Evolutionary conservation across 2,797 vertebrate genomes (phyloP), one percentile per base, ranked within the genome.

Genomic region (Calcarius lapponicus): DNA sequence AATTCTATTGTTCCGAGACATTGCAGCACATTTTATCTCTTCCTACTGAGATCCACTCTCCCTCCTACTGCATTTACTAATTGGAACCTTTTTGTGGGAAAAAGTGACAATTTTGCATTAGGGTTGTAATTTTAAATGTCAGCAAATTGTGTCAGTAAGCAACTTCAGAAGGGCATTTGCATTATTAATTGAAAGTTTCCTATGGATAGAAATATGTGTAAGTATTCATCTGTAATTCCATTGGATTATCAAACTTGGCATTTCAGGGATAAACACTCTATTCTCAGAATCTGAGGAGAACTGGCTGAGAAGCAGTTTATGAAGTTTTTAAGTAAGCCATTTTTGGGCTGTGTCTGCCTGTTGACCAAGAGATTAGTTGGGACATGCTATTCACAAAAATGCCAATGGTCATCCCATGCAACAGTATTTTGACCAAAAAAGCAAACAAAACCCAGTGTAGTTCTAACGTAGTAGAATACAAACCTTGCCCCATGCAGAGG

Each of bases 11-110:
- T 95, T 87, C 90, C 0, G 0, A 90, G 78, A 87, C 84, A 82
- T 34, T 95, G 86, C 40, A 91, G 26, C n/a, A 66, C 73, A 87
- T 89, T 78, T 80, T 95, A 67, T 85, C 57, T 92, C 64, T 93
- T 93, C 86, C 78, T 85, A 85, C 78, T 70, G 71, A 93, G 86
- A 87, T 84, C 43, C 25, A 64, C 38, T 94, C 17, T 94, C 60
- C 64, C 78, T 93, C 78, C 83, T 92, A 86, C 80, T 89, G 88
- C 64, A 94, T 80, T 93, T 93, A 80, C 53, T 85, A 82, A 95
- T 74, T 94, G 78, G 92, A 90, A 80, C 53, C 7, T 76, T 89
- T 90, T 81, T 70, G 6, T 47, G 43, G 34, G 60, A 74, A 86
- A 82, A 90, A 76, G 22, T 82, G 32, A 50, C 67, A 83, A 76